A percentile compares a stretch with the other conserved stretches of the same genome.
Conservation (phyloP, 2,888 invertebrate genomes). For the Coelogynopora nodosa region DNA sequence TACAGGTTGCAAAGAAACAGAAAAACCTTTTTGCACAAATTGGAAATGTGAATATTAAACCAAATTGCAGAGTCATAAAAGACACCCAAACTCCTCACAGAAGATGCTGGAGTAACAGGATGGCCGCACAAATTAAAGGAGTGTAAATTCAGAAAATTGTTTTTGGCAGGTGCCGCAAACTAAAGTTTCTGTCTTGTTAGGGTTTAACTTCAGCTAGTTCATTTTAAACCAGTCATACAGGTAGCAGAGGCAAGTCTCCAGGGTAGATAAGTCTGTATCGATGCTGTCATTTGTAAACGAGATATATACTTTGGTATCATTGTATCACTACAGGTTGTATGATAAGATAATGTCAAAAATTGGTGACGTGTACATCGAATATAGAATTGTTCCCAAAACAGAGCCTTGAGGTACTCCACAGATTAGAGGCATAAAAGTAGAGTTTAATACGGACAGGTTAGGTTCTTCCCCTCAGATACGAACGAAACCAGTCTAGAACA, state of each 20-base stretch:
- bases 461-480: constrained; percentile 13
- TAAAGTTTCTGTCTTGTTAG: constrained; percentile 42
- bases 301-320: constrained; percentile 27
- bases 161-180: background rate
- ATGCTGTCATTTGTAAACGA: constrained; percentile 15
- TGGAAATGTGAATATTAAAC: background rate
- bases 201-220: constrained; percentile 22
- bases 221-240: constrained; percentile 12
- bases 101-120: constrained; percentile 17
- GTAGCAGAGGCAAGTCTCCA: background rate
- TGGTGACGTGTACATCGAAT: constrained; percentile 44
- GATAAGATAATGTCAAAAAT: constrained; percentile 47
- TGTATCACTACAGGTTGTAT: constrained; percentile 47
- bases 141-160: background rate
- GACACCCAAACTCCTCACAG: background rate
- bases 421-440: background rate
- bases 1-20: background rate
- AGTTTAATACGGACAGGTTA: background rate
- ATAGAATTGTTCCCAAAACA: constrained; percentile 38
- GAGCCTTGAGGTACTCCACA: constrained; percentile 29
- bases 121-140: background rate
- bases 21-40: background rate
- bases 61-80: background rate
- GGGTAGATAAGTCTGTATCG: constrained; percentile 15
- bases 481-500: background rate